These are phyloP conservation scores for Hippopotamyrus pictus DNA, from an alignment of 2,797 vertebrate genomes.

Conservation along the genomic window DNA sequence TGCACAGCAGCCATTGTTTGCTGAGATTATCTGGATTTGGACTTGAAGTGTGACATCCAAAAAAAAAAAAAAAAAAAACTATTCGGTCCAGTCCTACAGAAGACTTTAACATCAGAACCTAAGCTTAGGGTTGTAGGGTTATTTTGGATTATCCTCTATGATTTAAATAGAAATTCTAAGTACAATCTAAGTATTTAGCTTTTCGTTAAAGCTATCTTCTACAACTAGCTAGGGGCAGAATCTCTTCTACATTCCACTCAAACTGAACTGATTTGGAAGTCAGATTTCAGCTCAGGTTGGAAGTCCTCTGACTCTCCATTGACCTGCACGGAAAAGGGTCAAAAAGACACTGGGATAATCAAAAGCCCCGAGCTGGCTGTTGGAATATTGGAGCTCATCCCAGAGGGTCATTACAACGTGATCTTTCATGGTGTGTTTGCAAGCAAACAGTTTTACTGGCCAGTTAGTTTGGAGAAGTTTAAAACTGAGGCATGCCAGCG, in stretches of 20 bases:
- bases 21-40: conserved; percentile 12
- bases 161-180: neutral
- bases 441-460: neutral
- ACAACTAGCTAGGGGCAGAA: neutral
- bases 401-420: neutral
- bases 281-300: neutral
- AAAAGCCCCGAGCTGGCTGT: neutral
- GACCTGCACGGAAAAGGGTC: neutral
- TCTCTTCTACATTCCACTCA: neutral
- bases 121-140: neutral
- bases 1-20: neutral
- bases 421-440: neutral
- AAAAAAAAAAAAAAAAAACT: neutral
- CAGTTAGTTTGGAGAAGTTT: neutral
- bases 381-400: neutral
- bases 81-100: neutral
- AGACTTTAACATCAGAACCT: neutral
- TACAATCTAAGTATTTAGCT: neutral
- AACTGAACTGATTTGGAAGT: neutral
- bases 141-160: neutral
- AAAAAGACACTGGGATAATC: neutral
- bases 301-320: neutral
- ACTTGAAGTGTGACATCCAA: neutral
- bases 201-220: neutral
- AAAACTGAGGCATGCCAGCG: neutral